Conservation (phyloP, 1,140 invertebrate species). For the Aphidius gifuensis region DNA sequence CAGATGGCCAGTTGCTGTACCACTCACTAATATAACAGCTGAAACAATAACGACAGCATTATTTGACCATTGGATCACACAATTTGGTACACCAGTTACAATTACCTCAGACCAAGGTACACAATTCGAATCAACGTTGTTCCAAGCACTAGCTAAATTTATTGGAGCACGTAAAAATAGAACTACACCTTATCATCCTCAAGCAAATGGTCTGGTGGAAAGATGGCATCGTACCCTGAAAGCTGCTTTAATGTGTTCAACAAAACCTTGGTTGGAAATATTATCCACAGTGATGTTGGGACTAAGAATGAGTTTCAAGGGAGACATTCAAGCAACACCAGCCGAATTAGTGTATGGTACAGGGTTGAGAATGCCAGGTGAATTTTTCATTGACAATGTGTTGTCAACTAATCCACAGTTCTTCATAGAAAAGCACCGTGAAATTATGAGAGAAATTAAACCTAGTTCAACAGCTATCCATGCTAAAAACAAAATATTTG, state of each 20-base stretch:
- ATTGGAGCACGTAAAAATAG: constrained; percentile 15
- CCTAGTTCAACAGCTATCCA: constrained; percentile 27
- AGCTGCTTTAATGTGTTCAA: constrained; percentile 26
- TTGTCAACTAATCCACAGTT: constrained; percentile 9
- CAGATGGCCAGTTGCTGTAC: too few species aligned
- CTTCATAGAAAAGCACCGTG: constrained; percentile 15
- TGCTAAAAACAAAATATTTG: constrained; percentile 20
- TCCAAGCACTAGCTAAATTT: constrained; percentile 11
- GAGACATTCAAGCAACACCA: constrained; percentile 33
- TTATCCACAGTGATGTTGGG: constrained; percentile 25
- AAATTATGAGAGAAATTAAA: constrained; percentile 22
- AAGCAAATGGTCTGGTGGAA: constrained; percentile 31
- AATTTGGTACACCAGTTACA: too few species aligned
- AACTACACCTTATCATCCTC: constrained; percentile 32
- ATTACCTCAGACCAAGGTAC: too few species aligned
- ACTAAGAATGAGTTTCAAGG: constrained; percentile 25
- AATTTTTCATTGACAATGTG: constrained; percentile 33
- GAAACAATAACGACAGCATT: too few species aligned
- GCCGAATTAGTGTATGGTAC: constrained; percentile 38
- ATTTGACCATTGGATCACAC: too few species aligned
- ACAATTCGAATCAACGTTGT: constrained; percentile 25
- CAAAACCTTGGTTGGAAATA: constrained; percentile 13
- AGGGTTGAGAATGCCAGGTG: constrained; percentile 35
- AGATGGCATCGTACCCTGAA: constrained; percentile 23
- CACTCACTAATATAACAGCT: too few species aligned